These are phyloP conservation scores for Blera fallax DNA, from an alignment of 2,888 invertebrate species.

Conservation along the genomic window DNA sequence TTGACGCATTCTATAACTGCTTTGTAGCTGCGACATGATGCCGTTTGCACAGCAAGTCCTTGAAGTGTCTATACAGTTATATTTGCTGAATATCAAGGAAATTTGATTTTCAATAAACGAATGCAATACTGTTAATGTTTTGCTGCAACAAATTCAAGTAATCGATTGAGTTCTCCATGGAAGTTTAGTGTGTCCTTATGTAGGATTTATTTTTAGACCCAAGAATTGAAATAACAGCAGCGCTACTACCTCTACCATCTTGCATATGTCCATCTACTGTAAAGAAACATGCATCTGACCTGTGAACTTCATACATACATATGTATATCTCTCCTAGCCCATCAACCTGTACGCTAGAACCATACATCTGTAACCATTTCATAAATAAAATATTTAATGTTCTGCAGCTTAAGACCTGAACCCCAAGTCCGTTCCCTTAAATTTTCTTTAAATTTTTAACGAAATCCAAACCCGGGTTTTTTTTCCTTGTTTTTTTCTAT, in stretches of 20 bases:
- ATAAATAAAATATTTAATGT: constrained; percentile 38
- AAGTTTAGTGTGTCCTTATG: no score
- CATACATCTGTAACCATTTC: not conserved
- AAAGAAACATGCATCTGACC: not conserved
- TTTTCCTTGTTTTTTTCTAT: constrained; percentile 33
- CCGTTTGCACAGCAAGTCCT: no score
- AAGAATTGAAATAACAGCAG: not conserved
- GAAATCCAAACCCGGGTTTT: constrained; percentile 1
- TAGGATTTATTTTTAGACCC: no score
- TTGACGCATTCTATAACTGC: no score
- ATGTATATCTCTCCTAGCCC: not conserved
- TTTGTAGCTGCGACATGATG: no score
- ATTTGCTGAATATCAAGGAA: no score
- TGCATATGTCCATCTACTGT: not conserved
- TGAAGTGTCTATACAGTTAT: no score
- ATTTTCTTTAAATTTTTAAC: constrained; percentile 39
- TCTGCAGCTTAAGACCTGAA: not conserved
- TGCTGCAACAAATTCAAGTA: no score
- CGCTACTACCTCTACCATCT: not conserved
- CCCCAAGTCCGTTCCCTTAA: not conserved
- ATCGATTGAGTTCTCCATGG: no score
- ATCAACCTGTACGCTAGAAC: not conserved
- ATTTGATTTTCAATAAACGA: no score
- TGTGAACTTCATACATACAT: no score
- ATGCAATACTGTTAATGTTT: no score